Percentiles rank a stretch among this genome's conserved stretches.
Evolutionary conservation across 2,113 vertebrate species (phyloP).

Genomic region (Caranx melampygus): DNA sequence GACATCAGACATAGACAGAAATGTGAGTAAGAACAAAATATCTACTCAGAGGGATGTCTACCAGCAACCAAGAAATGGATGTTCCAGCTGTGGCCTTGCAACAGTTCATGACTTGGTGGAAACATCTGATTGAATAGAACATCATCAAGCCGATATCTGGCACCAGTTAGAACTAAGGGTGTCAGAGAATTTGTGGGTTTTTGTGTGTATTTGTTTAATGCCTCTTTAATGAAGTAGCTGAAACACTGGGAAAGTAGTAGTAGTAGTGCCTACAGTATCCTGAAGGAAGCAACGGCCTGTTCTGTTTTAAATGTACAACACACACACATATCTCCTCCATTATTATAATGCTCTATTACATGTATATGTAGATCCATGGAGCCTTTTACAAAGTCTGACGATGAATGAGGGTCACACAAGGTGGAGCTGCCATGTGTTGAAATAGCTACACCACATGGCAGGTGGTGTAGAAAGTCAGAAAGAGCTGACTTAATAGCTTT

Average conservation of each 20-base stretch:
- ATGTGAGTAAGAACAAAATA: background rate
- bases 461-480: too few species aligned
- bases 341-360: background rate
- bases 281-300: background rate
- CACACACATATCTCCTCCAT: background rate
- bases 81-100: background rate
- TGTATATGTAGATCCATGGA: background rate
- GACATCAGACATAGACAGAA: constrained; percentile 8
- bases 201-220: too few species aligned
- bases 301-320: background rate
- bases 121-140: background rate
- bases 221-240: background rate
- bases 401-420: background rate
- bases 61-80: background rate
- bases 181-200: too few species aligned
- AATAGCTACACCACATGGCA: background rate
- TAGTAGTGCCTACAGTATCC: background rate
- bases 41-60: background rate
- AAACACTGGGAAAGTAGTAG: background rate
- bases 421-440: background rate
- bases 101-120: background rate
- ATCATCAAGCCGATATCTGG: background rate
- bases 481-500: background rate
- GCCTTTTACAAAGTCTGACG: background rate
- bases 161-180: too few species aligned